Percentiles rank a stretch among this genome's conserved stretches.
Conservation (phyloP, 37 sponge, comb jelly and placozoan genomes). For the Mnemiopsis leidyi region DNA sequence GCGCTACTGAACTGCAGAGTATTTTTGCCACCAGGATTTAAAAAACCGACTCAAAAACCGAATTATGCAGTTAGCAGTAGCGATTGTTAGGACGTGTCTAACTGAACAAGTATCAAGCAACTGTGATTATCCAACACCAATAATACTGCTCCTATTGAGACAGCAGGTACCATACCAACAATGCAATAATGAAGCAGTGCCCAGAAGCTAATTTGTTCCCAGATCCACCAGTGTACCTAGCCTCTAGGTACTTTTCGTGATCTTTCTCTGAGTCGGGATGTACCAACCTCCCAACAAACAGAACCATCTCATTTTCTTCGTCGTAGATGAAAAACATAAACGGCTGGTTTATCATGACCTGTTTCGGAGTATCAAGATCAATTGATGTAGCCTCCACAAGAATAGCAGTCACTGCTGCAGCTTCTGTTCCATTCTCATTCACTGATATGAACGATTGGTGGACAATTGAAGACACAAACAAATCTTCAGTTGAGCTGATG, state of each 20-base stretch:
- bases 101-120: no score
- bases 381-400: not conserved
- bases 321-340: conserved; percentile 64
- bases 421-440: conserved; percentile 64
- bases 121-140: no score
- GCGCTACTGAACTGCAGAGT: no score
- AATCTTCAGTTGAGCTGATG: not conserved
- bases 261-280: not conserved
- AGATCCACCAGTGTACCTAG: not conserved
- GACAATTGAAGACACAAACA: conserved; percentile 26
- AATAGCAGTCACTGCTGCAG: conserved; percentile 64
- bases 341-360: conserved; percentile 56
- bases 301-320: not conserved
- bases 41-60: no score
- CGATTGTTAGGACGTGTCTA: no score
- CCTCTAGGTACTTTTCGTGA: not conserved
- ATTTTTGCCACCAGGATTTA: no score
- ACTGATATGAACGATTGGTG: conserved; percentile 49
- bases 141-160: no score
- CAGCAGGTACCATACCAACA: not conserved
- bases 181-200: not conserved
- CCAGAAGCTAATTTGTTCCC: not conserved
- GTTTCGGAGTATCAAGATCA: not conserved
- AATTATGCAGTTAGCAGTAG: no score
- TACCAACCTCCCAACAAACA: conserved; percentile 16